phyloP scores from a whole-genome alignment of 2,797 vertebrate species.

The Thunnus albacares region DNA sequence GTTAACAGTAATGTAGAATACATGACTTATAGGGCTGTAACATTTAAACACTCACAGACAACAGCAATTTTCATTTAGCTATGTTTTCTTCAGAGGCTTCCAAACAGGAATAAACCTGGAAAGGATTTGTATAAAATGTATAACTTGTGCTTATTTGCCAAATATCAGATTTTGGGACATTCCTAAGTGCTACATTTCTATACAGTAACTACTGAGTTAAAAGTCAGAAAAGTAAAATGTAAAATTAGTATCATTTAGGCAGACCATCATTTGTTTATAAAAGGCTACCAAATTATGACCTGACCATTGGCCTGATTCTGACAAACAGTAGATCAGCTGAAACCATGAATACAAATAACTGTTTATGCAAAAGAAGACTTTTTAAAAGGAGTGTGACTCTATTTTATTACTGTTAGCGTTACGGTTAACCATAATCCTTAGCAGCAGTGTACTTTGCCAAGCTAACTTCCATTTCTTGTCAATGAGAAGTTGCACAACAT shows the following conservation, averaged over 20 bases:
- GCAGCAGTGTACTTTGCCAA: not conserved
- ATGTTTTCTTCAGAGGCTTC: not conserved
- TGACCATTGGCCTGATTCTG: not conserved
- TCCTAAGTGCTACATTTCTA: not conserved
- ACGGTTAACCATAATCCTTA: conserved; percentile 9
- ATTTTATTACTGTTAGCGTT: not conserved
- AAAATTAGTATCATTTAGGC: not conserved
- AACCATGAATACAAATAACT: not conserved
- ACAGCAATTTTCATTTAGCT: not conserved
- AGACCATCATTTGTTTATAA: not conserved
- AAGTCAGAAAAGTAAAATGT: not conserved
- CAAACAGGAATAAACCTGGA: not conserved
- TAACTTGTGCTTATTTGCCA: not conserved
- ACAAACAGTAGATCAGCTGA: conserved; percentile 12
- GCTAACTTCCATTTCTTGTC: conserved; percentile 34
- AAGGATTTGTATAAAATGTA: not conserved
- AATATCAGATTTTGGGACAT: not conserved
- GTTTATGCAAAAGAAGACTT: conserved; percentile 8
- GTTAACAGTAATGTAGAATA: too few species aligned
- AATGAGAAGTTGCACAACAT: conserved; percentile 40
- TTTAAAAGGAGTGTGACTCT: conserved; percentile 18
- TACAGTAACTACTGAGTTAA: not conserved
- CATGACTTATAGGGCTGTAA: not conserved
- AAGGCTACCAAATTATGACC: not conserved
- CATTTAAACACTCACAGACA: not conserved